A percentile compares a stretch with the other conserved stretches of the same genome.
Conservation (phyloP, 2,888 invertebrate species). For the Tenthredo distinguenda region DNA sequence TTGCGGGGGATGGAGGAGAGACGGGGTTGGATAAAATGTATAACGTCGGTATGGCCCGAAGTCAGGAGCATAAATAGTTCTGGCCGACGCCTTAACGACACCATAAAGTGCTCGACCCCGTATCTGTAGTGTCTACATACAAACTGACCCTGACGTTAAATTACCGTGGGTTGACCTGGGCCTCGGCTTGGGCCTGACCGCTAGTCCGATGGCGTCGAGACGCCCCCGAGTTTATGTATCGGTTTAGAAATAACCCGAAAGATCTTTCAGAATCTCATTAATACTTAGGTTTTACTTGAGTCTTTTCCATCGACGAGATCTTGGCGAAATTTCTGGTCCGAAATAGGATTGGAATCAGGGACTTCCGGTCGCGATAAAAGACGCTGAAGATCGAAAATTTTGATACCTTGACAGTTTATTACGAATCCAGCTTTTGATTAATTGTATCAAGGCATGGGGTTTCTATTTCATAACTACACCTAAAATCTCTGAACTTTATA, state of each 20-base stretch:
- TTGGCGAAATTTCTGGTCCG: not conserved
- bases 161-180: constrained; percentile 45
- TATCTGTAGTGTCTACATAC: constrained; percentile 49
- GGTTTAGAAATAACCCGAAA: not conserved
- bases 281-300: not conserved
- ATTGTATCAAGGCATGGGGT: not conserved
- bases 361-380: not conserved
- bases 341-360: not conserved
- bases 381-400: not conserved
- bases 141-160: constrained; percentile 54
- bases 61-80: constrained; percentile 57
- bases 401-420: not conserved
- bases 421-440: not conserved
- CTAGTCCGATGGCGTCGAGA: not conserved
- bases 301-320: not conserved
- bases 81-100: constrained; percentile 57
- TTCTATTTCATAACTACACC: not conserved
- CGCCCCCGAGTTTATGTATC: constrained; percentile 37
- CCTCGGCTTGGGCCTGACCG: constrained; percentile 5
- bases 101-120: constrained; percentile 57
- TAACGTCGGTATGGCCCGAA: constrained; percentile 30
- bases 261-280: not conserved
- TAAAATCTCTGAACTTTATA: not conserved
- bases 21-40: constrained; percentile 53
- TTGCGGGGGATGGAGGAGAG: not conserved